Conservation (phyloP, 53 echinoderm and acorn worm species). For the Hippasteria phrygiana region DNA sequence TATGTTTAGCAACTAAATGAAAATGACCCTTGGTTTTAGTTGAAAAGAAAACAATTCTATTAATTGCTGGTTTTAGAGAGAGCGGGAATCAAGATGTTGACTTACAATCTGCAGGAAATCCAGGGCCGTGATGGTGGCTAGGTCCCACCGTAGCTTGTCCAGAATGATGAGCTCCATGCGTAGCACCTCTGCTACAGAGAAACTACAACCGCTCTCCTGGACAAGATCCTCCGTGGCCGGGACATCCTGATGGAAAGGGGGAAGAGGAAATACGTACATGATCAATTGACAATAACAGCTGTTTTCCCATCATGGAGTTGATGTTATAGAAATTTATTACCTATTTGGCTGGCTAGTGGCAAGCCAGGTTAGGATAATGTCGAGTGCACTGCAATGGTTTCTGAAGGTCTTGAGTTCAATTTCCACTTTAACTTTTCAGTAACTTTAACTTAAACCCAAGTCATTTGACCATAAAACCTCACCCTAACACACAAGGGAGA, state of each 20-base stretch:
- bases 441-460: too few species aligned
- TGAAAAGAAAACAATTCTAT: neutral
- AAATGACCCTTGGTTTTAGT: too few species aligned
- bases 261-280: neutral
- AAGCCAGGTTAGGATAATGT: too few species aligned
- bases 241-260: conserved; percentile 74
- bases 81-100: neutral
- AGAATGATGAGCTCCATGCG: conserved; percentile 97
- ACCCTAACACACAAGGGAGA: too few species aligned
- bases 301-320: neutral
- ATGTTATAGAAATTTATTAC: too few species aligned
- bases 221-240: conserved; percentile 97
- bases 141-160: conserved; percentile 97
- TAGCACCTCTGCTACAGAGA: conserved; percentile 93
- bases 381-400: too few species aligned
- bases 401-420: too few species aligned
- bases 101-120: conserved; percentile 98
- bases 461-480: too few species aligned
- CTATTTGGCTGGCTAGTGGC: too few species aligned
- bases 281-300: neutral
- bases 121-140: conserved; percentile 83
- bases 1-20: too few species aligned
- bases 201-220: conserved; percentile 87
- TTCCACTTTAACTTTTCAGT: too few species aligned
- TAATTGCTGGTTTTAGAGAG: too few species aligned